phyloP scores from a whole-genome alignment of 2,888 invertebrate genomes.

The Cheiracanthium punctorium region DNA sequence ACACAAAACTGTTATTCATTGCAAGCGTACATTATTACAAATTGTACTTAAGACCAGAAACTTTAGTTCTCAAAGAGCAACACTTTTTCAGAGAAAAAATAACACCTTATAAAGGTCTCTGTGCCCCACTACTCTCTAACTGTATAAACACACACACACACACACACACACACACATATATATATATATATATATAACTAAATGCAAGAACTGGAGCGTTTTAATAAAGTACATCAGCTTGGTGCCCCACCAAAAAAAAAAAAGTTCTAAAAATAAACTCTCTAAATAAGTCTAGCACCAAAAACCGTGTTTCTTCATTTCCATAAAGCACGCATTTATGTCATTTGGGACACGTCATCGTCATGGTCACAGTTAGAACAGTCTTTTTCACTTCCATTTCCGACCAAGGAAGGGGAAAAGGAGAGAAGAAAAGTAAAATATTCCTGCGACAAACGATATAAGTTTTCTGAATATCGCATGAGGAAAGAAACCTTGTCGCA shows the following conservation, averaged over 20 bases:
- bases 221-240: slow-evolving; percentile 32
- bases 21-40: too few species aligned
- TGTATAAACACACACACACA: too few species aligned
- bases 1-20: too few species aligned
- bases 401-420: slow-evolving; percentile 17
- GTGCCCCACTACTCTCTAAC: too few species aligned
- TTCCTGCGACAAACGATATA: slow-evolving; percentile 14
- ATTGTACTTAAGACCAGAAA: too few species aligned
- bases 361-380: slow-evolving; percentile 38
- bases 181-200: too few species aligned
- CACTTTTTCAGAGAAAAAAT: too few species aligned
- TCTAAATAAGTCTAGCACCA: slow-evolving; percentile 3
- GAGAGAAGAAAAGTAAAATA: not conserved
- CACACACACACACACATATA: too few species aligned
- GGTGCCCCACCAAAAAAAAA: slow-evolving; percentile 20
- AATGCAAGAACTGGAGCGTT: not conserved
- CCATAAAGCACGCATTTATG: slow-evolving; percentile 61
- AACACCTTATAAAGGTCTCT: too few species aligned
- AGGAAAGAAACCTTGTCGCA: slow-evolving; percentile 20
- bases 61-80: too few species aligned
- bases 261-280: slow-evolving; percentile 37
- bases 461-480: slow-evolving; percentile 21
- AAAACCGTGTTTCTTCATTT: slow-evolving; percentile 48
- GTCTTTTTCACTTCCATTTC: slow-evolving; percentile 38
- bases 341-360: slow-evolving; percentile 46